A percentile compares a stretch with the other conserved stretches of the same genome.
phyloP scores from a whole-genome alignment of 2,888 invertebrate species.

The Drosophila pseudotalamancana region DNA sequence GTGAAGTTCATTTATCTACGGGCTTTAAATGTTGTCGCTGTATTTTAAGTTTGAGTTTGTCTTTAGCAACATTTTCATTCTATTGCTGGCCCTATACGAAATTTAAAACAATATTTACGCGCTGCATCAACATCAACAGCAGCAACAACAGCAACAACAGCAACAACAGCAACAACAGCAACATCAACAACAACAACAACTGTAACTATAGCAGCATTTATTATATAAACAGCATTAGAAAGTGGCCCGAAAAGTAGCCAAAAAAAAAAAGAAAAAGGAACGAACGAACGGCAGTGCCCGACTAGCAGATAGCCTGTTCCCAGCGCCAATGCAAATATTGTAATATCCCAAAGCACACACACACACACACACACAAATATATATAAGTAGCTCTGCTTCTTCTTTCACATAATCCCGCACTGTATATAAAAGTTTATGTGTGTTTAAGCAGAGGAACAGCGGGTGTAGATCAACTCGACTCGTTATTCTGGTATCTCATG shows the following conservation, averaged over 20 bases:
- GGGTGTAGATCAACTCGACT: too few species aligned
- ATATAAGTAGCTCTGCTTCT: too few species aligned
- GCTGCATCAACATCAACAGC: conserved; percentile 49
- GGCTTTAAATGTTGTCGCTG: conserved; percentile 28
- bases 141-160: conserved; percentile 16
- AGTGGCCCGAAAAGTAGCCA: conserved; percentile 28
- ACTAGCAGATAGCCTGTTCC: background rate
- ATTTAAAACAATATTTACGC: conserved; percentile 73
- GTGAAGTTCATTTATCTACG: conserved; percentile 68
- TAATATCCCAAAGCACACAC: too few species aligned
- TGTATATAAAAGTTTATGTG: too few species aligned
- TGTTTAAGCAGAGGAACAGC: too few species aligned
- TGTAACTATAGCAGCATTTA: conserved; percentile 29
- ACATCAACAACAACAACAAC: conserved; percentile 24
- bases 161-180: conserved; percentile 51
- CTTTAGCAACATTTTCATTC: conserved; percentile 50
- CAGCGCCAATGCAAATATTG: too few species aligned
- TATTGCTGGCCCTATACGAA: conserved; percentile 46
- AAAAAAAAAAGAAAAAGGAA: background rate
- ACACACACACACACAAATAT: too few species aligned
- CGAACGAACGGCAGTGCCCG: background rate
- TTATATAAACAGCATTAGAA: conserved; percentile 56
- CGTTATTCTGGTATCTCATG: too few species aligned
- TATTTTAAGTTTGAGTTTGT: conserved; percentile 37
- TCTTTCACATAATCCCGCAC: too few species aligned